Conservation (phyloP, 2,113 vertebrate genomes). For the Phoenicopterus ruber region DNA sequence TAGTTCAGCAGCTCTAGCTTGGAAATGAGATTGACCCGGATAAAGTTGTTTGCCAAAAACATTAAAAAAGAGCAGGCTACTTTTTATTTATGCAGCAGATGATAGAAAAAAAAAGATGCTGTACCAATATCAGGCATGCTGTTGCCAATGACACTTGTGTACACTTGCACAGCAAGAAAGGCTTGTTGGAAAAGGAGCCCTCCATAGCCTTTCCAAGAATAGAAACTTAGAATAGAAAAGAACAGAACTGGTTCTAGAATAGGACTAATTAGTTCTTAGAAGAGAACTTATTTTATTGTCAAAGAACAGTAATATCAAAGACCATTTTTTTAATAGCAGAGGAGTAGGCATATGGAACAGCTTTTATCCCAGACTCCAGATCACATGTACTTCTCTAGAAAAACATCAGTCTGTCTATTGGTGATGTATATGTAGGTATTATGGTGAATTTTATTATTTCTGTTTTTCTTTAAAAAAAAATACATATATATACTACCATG, state of each 20-base stretch:
- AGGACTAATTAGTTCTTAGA: background rate
- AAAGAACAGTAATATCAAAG: background rate
- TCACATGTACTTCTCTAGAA: background rate
- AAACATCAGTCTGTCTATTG: background rate
- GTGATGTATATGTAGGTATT: background rate
- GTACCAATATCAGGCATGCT: background rate
- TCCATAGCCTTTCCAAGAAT: background rate
- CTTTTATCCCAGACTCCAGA: background rate
- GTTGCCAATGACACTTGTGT: background rate
- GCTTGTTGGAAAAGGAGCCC: background rate
- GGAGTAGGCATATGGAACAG: background rate
- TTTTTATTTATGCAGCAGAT: background rate
- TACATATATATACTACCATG: background rate
- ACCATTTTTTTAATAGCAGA: background rate
- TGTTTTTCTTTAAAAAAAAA: background rate
- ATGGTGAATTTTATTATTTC: background rate
- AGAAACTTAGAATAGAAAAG: background rate
- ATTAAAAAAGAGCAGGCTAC: background rate
- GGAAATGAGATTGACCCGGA: background rate
- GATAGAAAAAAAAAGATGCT: background rate
- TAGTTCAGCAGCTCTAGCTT: background rate
- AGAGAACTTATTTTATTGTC: background rate
- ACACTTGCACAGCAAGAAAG: background rate
- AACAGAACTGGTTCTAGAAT: background rate
- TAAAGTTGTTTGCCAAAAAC: background rate